These are phyloP conservation scores for Sebastes aleutianus DNA, from an alignment of 2,797 vertebrate genomes.

Conservation along the genomic window DNA sequence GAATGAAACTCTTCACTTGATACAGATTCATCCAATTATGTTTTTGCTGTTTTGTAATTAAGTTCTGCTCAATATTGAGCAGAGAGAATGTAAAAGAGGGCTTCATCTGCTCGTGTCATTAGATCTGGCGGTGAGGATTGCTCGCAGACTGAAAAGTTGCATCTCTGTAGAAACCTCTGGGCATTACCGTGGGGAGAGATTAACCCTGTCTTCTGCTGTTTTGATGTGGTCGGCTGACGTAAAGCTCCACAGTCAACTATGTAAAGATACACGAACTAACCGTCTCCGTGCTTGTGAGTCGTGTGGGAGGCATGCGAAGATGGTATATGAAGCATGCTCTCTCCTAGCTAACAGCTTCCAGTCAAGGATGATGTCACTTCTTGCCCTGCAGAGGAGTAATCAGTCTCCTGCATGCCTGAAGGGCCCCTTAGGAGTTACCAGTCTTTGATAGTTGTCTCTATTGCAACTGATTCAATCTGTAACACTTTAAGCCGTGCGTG, in stretches of 20 bases:
- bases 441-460: conserved; percentile 75
- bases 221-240: conserved; percentile 69
- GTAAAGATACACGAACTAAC: conserved; percentile 19
- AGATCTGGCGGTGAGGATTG: conserved; percentile 36
- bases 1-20: conserved; percentile 27
- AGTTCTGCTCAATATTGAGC: conserved; percentile 6
- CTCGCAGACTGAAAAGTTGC: conserved; percentile 47
- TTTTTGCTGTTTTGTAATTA: conserved; percentile 17
- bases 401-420: conserved; percentile 74
- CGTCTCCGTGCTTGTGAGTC: conserved; percentile 24
- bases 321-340: conserved; percentile 50
- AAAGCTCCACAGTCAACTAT: conserved; percentile 50
- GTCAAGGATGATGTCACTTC: conserved; percentile 79
- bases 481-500: conserved; percentile 64
- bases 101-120: conserved; percentile 34
- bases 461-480: conserved; percentile 72
- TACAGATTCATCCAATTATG: conserved; percentile 31
- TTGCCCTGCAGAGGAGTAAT: conserved; percentile 78
- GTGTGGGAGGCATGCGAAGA: conserved; percentile 46
- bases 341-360: conserved; percentile 70
- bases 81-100: conserved; percentile 13
- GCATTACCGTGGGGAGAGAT: conserved; percentile 62
- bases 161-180: conserved; percentile 52
- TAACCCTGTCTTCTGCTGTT: conserved; percentile 70
- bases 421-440: conserved; percentile 77